A percentile compares a stretch with the other conserved stretches of the same genome.
phyloP scores from a whole-genome alignment of 1,140 invertebrate genomes.

The Drosophila seguyi region DNA sequence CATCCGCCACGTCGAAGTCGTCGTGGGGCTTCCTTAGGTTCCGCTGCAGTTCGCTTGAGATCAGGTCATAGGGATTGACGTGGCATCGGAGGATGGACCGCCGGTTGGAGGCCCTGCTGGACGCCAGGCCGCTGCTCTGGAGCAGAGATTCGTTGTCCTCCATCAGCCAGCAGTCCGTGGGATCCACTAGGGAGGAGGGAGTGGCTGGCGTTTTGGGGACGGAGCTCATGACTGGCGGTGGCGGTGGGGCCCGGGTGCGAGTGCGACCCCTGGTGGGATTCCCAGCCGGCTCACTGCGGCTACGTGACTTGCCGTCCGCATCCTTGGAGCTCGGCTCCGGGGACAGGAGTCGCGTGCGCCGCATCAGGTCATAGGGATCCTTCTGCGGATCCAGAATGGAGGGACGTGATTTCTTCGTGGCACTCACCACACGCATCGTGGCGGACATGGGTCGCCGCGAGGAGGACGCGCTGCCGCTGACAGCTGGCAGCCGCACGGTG shows the following conservation, averaged over 20 bases:
- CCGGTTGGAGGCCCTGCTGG: slow-evolving; percentile 45
- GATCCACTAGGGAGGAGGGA: slow-evolving; percentile 43
- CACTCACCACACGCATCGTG: slow-evolving; percentile 87
- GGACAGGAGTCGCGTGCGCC: slow-evolving; percentile 89
- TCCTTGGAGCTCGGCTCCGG: slow-evolving; percentile 84
- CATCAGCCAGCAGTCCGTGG: slow-evolving; percentile 86
- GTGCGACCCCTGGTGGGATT: slow-evolving; percentile 57
- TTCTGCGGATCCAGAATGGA: slow-evolving; percentile 87
- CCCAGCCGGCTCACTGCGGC: slow-evolving; percentile 48
- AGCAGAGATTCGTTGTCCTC: slow-evolving; percentile 72
- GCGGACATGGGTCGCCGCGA: slow-evolving; percentile 85
- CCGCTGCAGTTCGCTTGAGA: slow-evolving; percentile 85
- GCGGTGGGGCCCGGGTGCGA: slow-evolving; percentile 35
- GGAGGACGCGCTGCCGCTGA: slow-evolving; percentile 79
- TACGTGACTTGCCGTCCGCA: slow-evolving; percentile 54
- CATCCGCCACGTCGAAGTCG: slow-evolving; percentile 79
- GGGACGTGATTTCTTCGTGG: slow-evolving; percentile 87
- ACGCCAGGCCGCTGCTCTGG: slow-evolving; percentile 85
- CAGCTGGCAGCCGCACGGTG: slow-evolving; percentile 86
- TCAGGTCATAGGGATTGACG: slow-evolving; percentile 93
- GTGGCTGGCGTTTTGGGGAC: slow-evolving; percentile 49
- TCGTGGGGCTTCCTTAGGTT: slow-evolving; percentile 44
- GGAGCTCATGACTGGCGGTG: slow-evolving; percentile 22
- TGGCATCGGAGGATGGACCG: slow-evolving; percentile 93
- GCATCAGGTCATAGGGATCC: slow-evolving; percentile 93